These are phyloP conservation scores for Prolemur simus DNA, from an alignment of 2,113 vertebrate species.

Conservation along the genomic window DNA sequence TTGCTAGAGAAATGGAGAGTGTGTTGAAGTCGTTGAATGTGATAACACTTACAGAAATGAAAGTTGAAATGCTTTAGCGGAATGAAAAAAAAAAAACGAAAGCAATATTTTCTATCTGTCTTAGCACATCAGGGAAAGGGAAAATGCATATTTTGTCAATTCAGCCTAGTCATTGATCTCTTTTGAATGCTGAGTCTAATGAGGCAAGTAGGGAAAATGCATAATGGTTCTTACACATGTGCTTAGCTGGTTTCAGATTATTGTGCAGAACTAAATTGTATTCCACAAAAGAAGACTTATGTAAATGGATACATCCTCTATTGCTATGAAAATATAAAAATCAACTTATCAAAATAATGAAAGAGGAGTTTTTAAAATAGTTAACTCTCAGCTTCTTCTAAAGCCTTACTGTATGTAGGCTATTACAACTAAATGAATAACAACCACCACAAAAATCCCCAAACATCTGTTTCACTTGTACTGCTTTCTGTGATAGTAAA, in stretches of 20 bases:
- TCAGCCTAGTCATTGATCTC: conserved; percentile 79
- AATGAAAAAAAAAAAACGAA: conserved; percentile 56
- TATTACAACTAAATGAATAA: not conserved
- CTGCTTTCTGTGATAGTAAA: not conserved
- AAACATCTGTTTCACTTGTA: not conserved
- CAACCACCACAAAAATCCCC: not conserved
- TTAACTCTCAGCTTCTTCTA: not conserved
- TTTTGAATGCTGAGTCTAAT: conserved; percentile 77
- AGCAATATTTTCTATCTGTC: conserved; percentile 69
- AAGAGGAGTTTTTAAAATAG: not conserved
- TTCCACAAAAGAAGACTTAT: conserved; percentile 53
- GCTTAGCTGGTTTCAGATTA: conserved; percentile 62
- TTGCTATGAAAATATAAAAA: conserved; percentile 40
- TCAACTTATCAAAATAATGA: conserved; percentile 45
- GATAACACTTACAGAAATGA: conserved; percentile 77
- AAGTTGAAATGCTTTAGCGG: conserved; percentile 79
- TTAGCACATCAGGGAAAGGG: conserved; percentile 62
- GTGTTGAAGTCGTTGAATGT: conserved; percentile 74
- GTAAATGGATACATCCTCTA: not conserved
- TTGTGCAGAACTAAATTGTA: conserved; percentile 51
- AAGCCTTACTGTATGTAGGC: not conserved
- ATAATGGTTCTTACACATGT: conserved; percentile 52
- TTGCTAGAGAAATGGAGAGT: conserved; percentile 74
- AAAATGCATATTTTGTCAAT: conserved; percentile 79
- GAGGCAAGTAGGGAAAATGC: conserved; percentile 76